A percentile compares a stretch with the other conserved stretches of the same genome.
These are phyloP conservation scores for Muntiacus reevesi DNA, from an alignment of 2,113 vertebrate species.

Conservation along the genomic window DNA sequence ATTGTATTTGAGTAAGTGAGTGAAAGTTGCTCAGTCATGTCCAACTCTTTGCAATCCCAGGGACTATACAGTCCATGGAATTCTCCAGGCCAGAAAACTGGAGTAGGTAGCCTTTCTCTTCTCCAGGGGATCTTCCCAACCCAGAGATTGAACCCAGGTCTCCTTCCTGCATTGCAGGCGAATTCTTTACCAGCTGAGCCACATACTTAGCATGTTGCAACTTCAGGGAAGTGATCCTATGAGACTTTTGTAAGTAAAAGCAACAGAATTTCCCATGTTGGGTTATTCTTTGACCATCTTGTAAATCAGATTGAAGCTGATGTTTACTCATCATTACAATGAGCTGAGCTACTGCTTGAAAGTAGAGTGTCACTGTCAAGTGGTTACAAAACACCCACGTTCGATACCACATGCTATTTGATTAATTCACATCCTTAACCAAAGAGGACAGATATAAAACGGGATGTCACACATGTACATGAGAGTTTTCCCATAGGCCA, in stretches of 20 bases:
- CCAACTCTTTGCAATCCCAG: background rate
- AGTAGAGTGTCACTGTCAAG: background rate
- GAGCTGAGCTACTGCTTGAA: background rate
- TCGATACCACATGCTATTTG: background rate
- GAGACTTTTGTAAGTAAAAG: background rate
- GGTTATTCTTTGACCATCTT: background rate
- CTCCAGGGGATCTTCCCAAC: background rate
- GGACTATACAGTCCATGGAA: background rate
- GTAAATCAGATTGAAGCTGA: slow-evolving; percentile 34
- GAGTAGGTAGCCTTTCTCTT: background rate
- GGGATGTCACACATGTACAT: background rate
- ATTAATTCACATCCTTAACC: background rate
- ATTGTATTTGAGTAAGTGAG: background rate
- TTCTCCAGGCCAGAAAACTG: background rate
- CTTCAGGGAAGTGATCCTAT: background rate
- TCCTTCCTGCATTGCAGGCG: background rate
- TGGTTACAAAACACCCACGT: background rate
- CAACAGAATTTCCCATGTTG: background rate
- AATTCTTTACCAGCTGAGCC: background rate
- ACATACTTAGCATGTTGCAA: background rate
- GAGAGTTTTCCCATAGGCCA: background rate
- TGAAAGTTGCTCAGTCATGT: background rate
- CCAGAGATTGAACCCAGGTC: background rate
- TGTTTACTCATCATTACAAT: background rate
- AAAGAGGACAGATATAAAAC: background rate